These are phyloP conservation scores for Aulostomus chinensis DNA, from an alignment of 2,797 vertebrate species.

Conservation along the genomic window DNA sequence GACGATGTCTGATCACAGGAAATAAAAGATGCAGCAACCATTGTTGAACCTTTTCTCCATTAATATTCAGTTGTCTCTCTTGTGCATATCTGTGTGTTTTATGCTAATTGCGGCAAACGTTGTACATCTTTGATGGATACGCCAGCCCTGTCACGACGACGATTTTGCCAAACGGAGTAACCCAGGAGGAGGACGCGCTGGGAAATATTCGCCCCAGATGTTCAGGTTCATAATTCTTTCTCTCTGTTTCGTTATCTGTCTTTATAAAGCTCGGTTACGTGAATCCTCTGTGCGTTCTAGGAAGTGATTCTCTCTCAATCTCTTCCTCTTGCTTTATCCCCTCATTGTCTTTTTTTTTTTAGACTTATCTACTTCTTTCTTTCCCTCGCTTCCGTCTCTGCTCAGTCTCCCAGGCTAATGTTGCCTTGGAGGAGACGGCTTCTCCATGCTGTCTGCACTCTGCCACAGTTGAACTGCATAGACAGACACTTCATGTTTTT, in stretches of 20 bases:
- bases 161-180: conserved; percentile 42
- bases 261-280: background rate
- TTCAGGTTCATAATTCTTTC: conserved; percentile 23
- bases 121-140: conserved; percentile 43
- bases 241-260: conserved; percentile 2
- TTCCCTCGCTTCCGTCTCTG: conserved; percentile 1
- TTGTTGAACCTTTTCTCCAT: conserved; percentile 39
- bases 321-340: conserved; percentile 8
- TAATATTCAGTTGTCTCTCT: conserved; percentile 39
- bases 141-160: conserved; percentile 29
- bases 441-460: conserved; percentile 51
- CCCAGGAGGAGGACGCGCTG: conserved; percentile 17
- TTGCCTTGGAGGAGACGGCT: conserved; percentile 50
- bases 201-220: conserved; percentile 34
- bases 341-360: conserved; percentile 25
- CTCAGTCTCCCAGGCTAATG: conserved; percentile 46
- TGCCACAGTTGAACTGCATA: conserved; percentile 32
- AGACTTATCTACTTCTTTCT: conserved; percentile 19
- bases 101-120: conserved; percentile 44
- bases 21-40: conserved; percentile 62
- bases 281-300: conserved; percentile 2
- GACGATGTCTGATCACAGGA: conserved; percentile 50
- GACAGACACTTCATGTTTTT: conserved; percentile 25
- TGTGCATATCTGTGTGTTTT: conserved; percentile 20
- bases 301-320: conserved; percentile 1